A percentile compares a stretch with the other conserved stretches of the same genome.
Evolutionary conservation across 2,113 vertebrate genomes (phyloP).

Genomic region (Datnioides undecimradiatus): DNA sequence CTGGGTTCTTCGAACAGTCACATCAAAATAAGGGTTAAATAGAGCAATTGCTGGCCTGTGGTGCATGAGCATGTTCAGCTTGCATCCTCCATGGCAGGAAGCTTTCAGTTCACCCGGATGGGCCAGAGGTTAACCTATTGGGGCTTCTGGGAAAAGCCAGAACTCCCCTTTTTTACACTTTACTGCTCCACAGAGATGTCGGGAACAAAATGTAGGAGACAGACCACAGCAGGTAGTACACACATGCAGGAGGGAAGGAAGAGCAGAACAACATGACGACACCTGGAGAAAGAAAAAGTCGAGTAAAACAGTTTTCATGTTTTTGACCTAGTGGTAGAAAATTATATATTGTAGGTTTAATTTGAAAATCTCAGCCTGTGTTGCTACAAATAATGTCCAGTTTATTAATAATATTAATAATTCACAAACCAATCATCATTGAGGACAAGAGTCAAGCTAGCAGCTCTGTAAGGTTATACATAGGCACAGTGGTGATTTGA

Average conservation of each 20-base stretch:
- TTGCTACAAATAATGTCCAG: too few relatives aligned
- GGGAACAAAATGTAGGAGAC: constrained; percentile 93
- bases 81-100: constrained; percentile 53
- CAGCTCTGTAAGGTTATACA: background rate
- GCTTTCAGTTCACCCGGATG: constrained; percentile 42
- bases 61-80: constrained; percentile 30
- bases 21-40: constrained; percentile 44
- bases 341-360: too few relatives aligned
- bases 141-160: constrained; percentile 7
- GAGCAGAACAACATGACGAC: constrained; percentile 86
- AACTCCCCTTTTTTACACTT: constrained; percentile 66
- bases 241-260: constrained; percentile 82
- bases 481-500: background rate
- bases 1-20: constrained; percentile 33
- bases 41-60: constrained; percentile 29
- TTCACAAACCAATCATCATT: too few relatives aligned
- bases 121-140: constrained; percentile 37
- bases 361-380: background rate
- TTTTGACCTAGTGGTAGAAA: too few relatives aligned
- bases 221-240: constrained; percentile 94
- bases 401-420: too few relatives aligned
- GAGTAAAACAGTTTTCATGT: background rate
- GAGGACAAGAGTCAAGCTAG: background rate
- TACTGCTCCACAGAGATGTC: constrained; percentile 88
- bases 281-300: constrained; percentile 77